Evolutionary conservation across 2,888 invertebrate species (phyloP).

Genomic region (Agrilus biguttatus): DNA sequence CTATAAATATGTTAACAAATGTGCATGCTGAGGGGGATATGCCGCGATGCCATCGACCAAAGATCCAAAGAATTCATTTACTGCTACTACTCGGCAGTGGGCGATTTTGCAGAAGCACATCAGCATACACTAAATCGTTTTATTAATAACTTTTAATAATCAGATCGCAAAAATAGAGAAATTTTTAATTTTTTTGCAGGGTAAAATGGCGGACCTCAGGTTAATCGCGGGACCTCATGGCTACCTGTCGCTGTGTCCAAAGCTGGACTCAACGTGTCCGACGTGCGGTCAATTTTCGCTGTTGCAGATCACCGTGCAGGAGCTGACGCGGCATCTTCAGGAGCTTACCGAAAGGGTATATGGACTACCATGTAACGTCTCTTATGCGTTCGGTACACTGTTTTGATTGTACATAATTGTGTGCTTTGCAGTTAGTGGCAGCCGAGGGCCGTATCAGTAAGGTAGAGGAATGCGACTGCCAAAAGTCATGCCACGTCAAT

Average conservation of each 20-base stretch:
- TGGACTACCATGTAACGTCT: conserved; percentile 33
- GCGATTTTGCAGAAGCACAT: too few species aligned
- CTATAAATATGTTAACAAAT: too few species aligned
- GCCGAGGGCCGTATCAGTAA: conserved; percentile 64
- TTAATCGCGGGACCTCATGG: conserved; percentile 76
- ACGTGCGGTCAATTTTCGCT: conserved; percentile 80
- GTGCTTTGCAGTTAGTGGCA: conserved; percentile 53
- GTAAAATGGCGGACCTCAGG: conserved; percentile 75
- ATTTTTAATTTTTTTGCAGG: conserved; percentile 38
- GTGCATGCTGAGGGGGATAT: too few species aligned
- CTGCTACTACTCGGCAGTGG: too few species aligned
- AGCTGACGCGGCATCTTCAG: conserved; percentile 65
- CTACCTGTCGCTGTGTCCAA: conserved; percentile 74
- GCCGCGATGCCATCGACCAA: too few species aligned
- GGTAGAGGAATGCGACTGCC: conserved; percentile 82
- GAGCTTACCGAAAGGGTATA: conserved; percentile 74
- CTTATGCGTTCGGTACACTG: conserved; percentile 28
- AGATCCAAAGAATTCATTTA: too few species aligned
- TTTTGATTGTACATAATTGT: conserved; percentile 26
- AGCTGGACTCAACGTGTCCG: conserved; percentile 74
- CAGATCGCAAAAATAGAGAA: too few species aligned
- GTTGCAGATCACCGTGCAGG: conserved; percentile 68
- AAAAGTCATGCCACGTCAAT: conserved; percentile 73
- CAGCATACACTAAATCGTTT: too few species aligned
- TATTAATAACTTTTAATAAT: too few species aligned